Evolutionary conservation across 2,888 invertebrate species (phyloP).

Genomic region (Alentia gelatinosa): DNA sequence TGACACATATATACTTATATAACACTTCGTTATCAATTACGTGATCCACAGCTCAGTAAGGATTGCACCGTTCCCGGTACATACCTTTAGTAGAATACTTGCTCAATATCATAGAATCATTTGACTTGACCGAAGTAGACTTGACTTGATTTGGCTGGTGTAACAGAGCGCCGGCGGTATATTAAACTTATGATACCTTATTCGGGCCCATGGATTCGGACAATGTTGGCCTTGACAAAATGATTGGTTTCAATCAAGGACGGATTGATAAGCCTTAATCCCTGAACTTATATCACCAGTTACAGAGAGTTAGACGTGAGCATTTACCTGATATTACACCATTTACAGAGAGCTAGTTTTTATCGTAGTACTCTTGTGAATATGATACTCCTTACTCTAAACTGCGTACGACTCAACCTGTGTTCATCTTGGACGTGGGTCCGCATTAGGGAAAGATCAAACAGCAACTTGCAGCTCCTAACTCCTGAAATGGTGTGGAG

Average conservation of each 20-base stretch:
- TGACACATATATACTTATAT: background rate
- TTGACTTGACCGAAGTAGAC: constrained; percentile 19
- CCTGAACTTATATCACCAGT: background rate
- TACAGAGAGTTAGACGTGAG: background rate
- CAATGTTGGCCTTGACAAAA: background rate
- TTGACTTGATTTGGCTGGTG: background rate
- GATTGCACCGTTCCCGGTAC: background rate
- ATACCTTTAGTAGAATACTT: background rate
- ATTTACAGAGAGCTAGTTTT: background rate
- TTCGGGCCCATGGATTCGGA: background rate
- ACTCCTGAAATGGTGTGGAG: background rate
- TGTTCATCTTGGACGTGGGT: background rate
- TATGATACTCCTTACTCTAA: background rate
- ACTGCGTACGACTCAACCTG: background rate
- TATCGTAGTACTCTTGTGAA: background rate
- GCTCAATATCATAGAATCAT: constrained; percentile 20
- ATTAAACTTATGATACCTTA: too few species aligned
- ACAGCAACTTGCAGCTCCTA: background rate
- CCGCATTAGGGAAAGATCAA: background rate
- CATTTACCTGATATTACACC: background rate
- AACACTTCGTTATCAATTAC: background rate
- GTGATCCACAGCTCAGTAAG: constrained; percentile 2
- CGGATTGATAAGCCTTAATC: constrained; percentile 1
- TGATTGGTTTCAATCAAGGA: background rate
- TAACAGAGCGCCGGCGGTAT: too few species aligned